These are phyloP conservation scores for Torymus auratus DNA, from an alignment of 2,888 invertebrate genomes.

Conservation along the genomic window DNA sequence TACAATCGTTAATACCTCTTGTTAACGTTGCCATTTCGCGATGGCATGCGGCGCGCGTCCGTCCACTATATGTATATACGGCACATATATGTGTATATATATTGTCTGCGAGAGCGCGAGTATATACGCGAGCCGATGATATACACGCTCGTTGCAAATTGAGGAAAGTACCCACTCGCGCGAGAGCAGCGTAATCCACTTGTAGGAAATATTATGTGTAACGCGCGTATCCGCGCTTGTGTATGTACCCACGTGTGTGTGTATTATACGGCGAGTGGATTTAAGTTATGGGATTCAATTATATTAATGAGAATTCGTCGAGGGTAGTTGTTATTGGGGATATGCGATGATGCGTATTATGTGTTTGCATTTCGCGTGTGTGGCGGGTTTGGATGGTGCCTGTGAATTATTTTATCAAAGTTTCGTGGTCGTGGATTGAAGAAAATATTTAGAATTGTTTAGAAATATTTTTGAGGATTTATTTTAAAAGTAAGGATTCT, in stretches of 20 bases:
- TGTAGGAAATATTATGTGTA: slow-evolving; percentile 18
- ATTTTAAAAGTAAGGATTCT: too few species aligned
- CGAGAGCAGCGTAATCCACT: slow-evolving; percentile 17
- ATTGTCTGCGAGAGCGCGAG: too few species aligned
- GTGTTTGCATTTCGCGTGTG: too few species aligned
- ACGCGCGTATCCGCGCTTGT: not conserved
- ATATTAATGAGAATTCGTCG: slow-evolving; percentile 34
- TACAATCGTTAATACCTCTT: slow-evolving; percentile 57
- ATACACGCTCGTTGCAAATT: slow-evolving; percentile 22
- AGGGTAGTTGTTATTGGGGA: not conserved
- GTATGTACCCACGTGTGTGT: too few species aligned
- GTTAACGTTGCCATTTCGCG: slow-evolving; percentile 37
- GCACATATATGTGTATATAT: not conserved
- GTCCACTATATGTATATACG: not conserved
- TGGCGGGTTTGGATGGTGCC: not conserved
- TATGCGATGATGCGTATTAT: not conserved
- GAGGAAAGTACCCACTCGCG: slow-evolving; percentile 18
- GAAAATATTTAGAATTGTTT: too few species aligned
- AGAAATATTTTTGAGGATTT: too few species aligned
- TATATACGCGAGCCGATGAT: not conserved
- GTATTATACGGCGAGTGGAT: not conserved
- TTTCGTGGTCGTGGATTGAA: too few species aligned
- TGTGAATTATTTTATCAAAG: too few species aligned
- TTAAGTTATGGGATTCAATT: slow-evolving; percentile 37
- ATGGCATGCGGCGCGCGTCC: slow-evolving; percentile 29